Conservation (phyloP, 2,113 vertebrate genomes). For the Catharus bicknelli region DNA sequence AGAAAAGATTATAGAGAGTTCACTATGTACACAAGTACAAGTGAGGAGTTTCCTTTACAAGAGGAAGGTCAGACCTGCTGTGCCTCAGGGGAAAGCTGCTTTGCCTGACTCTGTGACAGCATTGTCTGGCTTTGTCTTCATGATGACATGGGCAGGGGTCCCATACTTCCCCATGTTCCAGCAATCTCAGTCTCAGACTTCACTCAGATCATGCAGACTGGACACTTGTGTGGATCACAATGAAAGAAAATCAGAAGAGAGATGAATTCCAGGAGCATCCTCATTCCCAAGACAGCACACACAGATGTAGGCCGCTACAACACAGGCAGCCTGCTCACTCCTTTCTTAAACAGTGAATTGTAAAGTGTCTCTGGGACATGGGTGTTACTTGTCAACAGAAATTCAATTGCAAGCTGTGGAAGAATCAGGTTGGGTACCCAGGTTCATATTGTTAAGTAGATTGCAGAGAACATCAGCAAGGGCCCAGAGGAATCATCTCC, state of each 20-base stretch:
- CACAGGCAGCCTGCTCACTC: not conserved
- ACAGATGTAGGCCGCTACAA: not conserved
- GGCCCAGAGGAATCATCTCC: not conserved
- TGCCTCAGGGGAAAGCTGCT: not conserved
- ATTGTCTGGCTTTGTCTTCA: not conserved
- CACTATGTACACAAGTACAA: not conserved
- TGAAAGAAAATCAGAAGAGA: not conserved
- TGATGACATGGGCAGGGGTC: rapidly evolving
- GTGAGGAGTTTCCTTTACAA: not conserved
- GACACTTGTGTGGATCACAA: not conserved
- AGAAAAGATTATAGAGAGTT: not conserved
- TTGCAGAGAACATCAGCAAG: not conserved
- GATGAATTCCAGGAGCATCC: not conserved
- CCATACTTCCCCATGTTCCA: not conserved
- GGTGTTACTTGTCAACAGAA: not conserved
- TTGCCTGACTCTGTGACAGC: not conserved
- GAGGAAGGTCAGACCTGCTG: not conserved
- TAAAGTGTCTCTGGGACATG: not conserved
- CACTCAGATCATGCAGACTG: not conserved
- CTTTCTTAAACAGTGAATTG: not conserved
- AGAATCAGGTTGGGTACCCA: not conserved
- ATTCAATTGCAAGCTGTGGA: not conserved
- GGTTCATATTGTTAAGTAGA: not conserved
- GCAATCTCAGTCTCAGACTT: not conserved
- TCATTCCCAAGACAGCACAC: not conserved